A percentile compares a stretch with the other conserved stretches of the same genome.
phyloP scores from a whole-genome alignment of 2,113 vertebrate species.

The Galeopterus variegatus region DNA sequence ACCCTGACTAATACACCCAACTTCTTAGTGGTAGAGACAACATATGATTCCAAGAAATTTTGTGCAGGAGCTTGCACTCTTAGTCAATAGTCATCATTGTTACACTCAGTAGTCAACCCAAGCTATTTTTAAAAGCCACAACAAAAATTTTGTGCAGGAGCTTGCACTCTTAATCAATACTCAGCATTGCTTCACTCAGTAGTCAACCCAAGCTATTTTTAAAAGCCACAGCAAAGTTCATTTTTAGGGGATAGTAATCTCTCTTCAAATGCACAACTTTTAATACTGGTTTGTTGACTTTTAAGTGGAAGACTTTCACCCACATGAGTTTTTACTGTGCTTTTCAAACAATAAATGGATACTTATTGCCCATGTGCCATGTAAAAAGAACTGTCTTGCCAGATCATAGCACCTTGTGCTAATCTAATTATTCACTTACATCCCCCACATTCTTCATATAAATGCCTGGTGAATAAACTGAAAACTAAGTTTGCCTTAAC shows the following conservation, averaged over 20 bases:
- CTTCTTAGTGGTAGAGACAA: not conserved
- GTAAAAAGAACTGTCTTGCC: not conserved
- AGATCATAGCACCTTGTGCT: not conserved
- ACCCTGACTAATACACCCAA: not conserved
- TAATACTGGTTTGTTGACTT: not conserved
- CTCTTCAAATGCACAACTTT: not conserved
- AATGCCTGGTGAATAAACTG: not conserved
- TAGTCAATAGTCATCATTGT: not conserved
- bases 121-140: constrained; percentile 29
- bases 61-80: not conserved
- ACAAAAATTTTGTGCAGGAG: not conserved
- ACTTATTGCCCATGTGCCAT: not conserved
- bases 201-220: not conserved
- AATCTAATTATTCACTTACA: not conserved
- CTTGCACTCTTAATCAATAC: not conserved
- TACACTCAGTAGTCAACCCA: not conserved
- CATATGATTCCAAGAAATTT: not conserved
- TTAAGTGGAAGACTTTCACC: not conserved
- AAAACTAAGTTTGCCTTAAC: constrained; percentile 22
- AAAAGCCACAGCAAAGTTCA: constrained; percentile 12
- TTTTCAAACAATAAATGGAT: not conserved
- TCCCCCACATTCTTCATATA: not conserved
- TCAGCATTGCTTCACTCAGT: not conserved
- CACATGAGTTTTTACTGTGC: not conserved
- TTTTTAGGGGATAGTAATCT: not conserved